Percentiles rank a stretch among this genome's conserved stretches.
Evolutionary conservation across 2,113 vertebrate genomes (phyloP).

Genomic region (Pygathrix nemaeus): DNA sequence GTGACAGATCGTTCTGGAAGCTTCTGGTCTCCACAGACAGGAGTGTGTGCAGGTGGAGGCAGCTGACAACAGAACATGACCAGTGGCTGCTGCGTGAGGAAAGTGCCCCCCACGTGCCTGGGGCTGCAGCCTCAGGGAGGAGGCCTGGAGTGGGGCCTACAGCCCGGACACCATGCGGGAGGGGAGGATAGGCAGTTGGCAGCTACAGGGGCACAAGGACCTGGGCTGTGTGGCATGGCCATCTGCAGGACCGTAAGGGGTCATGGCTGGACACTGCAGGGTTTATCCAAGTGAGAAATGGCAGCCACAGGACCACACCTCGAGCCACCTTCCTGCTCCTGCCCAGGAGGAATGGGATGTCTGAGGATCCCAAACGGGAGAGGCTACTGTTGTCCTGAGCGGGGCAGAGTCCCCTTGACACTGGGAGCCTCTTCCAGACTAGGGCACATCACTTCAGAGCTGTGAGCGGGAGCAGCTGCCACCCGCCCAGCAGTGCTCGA

Average conservation of each 20-base stretch:
- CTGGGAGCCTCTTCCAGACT: neutral
- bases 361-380: neutral
- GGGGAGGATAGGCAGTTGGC: neutral
- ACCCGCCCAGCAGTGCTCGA: neutral
- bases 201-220: neutral
- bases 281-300: neutral
- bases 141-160: neutral
- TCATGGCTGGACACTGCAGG: neutral
- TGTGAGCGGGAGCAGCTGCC: neutral
- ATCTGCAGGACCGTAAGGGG: accelerated
- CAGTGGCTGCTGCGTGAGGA: accelerated
- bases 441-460: neutral
- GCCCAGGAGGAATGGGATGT: neutral
- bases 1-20: neutral
- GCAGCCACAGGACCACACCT: neutral
- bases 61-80: neutral
- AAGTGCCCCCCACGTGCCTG: neutral
- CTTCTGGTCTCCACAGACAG: neutral
- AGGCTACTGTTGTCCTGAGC: neutral
- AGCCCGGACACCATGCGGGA: neutral
- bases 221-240: neutral
- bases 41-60: neutral
- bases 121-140: neutral
- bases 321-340: neutral
- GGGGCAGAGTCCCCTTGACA: neutral